Evolutionary conservation across 2,113 vertebrate genomes (phyloP).

Genomic region (Sander vitreus): DNA sequence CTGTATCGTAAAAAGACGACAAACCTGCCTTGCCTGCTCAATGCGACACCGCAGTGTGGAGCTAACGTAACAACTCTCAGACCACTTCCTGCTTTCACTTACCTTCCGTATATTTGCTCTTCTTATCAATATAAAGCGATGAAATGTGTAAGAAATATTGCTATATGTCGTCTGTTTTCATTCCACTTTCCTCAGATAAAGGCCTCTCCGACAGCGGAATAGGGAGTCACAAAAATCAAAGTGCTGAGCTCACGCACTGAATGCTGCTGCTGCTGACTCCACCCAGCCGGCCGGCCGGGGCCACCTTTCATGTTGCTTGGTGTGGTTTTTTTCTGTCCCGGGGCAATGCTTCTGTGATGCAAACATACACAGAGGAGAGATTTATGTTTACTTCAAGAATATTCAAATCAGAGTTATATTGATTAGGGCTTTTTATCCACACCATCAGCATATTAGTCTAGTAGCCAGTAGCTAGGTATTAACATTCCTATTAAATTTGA

Average conservation of each 20-base stretch:
- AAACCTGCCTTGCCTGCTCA: not conserved
- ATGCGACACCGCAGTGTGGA: not conserved
- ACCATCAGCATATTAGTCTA: too few species aligned
- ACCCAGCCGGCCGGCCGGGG: conserved; percentile 42
- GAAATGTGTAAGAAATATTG: not conserved
- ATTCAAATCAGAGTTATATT: too few species aligned
- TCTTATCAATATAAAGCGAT: not conserved
- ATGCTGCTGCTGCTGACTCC: conserved; percentile 60
- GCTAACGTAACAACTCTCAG: conserved; percentile 8
- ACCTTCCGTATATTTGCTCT: conserved; percentile 48
- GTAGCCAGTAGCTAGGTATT: too few species aligned
- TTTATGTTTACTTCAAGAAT: too few species aligned
- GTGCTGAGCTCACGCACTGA: not conserved
- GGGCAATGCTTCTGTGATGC: conserved; percentile 21
- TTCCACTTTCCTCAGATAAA: not conserved
- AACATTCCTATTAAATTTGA: not conserved
- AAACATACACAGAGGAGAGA: not conserved
- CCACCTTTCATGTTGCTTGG: conserved; percentile 9
- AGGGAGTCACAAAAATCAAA: not conserved
- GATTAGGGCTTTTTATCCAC: not conserved
- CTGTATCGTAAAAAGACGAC: not conserved
- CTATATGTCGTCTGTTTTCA: not conserved
- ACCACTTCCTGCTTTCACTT: conserved; percentile 53
- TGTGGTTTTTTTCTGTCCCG: conserved; percentile 39
- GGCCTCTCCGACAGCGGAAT: not conserved